phyloP scores from a whole-genome alignment of 2,113 vertebrate species.

The Montifringilla adamsi region DNA sequence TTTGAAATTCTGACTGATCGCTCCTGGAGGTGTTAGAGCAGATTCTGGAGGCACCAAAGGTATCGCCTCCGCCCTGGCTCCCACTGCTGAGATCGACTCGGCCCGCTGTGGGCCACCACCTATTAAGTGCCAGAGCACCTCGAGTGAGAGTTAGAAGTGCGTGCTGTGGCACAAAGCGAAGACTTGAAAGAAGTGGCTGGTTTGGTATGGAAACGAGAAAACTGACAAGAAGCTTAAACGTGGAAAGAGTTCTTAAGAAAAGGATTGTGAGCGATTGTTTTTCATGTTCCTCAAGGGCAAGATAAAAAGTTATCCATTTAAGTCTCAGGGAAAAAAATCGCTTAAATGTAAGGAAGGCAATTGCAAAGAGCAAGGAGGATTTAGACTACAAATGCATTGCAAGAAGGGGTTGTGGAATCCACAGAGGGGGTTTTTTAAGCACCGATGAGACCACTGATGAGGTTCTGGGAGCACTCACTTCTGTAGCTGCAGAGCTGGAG shows the following conservation, averaged over 20 bases:
- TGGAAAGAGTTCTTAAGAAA: not conserved
- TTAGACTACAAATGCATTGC: not conserved
- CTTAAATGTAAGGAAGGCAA: not conserved
- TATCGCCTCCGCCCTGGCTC: not conserved
- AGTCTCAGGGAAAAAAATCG: not conserved
- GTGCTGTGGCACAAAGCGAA: not conserved
- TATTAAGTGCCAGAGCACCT: not conserved
- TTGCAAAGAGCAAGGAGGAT: not conserved
- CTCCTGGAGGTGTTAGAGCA: not conserved
- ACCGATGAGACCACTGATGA: not conserved
- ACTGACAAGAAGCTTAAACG: not conserved
- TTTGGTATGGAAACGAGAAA: not conserved
- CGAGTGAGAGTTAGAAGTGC: not conserved
- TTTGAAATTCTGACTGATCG: not conserved
- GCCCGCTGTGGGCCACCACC: not conserved
- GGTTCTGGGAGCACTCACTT: not conserved
- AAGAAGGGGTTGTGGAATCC: not conserved
- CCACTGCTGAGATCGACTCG: not conserved
- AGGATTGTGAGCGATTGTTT: conserved; percentile 25
- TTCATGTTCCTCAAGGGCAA: conserved; percentile 24
- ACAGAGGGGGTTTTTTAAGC: conserved; percentile 11
- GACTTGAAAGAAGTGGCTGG: not conserved
- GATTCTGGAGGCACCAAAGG: not conserved
- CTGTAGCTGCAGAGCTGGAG: not conserved
- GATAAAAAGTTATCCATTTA: conserved; percentile 51